Conservation (phyloP, 2,797 vertebrate genomes). For the Dendrocincla tyrannina region DNA sequence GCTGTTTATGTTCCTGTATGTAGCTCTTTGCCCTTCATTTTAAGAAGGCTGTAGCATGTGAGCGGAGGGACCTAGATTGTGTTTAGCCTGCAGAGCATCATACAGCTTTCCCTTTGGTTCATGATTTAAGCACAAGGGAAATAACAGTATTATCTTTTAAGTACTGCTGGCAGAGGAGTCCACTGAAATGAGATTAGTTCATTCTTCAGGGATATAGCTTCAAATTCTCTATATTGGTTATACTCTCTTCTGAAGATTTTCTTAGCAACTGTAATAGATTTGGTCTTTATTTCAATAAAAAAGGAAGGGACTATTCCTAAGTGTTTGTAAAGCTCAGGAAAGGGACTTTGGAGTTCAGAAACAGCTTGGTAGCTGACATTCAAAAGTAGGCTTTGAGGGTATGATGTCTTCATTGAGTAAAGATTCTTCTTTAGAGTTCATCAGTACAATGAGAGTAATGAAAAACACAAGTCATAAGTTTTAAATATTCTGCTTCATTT, state of each 20-base stretch:
- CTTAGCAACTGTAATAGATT: background rate
- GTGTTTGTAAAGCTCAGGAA: background rate
- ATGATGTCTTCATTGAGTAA: background rate
- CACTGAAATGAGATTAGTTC: background rate
- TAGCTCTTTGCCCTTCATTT: background rate
- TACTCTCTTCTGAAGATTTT: background rate
- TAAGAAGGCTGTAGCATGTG: background rate
- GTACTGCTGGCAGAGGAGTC: background rate
- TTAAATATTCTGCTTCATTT: background rate
- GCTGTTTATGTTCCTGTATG: background rate
- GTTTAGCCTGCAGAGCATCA: background rate
- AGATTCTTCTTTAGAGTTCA: background rate
- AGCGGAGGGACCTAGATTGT: background rate
- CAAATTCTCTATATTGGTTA: background rate
- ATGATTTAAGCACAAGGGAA: background rate
- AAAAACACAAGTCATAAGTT: background rate
- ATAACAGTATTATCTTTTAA: background rate
- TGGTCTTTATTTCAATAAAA: background rate
- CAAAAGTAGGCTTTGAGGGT: background rate
- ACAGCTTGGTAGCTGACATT: background rate
- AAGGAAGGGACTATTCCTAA: background rate
- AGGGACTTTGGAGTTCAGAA: background rate
- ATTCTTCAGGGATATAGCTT: conserved; percentile 3
- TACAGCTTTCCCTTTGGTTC: background rate
- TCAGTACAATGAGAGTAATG: background rate